Evolutionary conservation across 1,140 invertebrate genomes (phyloP).

Genomic region (Heliconius hewitsoni): DNA sequence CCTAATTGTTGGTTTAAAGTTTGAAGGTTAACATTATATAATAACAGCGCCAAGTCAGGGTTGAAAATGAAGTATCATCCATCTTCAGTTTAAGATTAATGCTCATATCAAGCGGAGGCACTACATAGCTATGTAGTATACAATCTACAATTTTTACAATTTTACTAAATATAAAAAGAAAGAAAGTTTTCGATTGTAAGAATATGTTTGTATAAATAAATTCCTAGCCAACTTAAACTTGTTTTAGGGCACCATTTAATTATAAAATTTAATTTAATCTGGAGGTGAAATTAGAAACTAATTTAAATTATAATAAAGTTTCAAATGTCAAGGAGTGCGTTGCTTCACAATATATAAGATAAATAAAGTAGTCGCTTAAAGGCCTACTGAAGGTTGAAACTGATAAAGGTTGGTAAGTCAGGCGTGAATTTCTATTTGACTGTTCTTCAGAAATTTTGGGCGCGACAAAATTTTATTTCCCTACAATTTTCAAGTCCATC

Average conservation of each 20-base stretch:
- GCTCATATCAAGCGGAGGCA: background rate
- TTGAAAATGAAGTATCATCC: background rate
- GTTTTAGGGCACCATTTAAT: background rate
- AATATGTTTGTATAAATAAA: too few species aligned
- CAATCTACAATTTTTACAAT: background rate
- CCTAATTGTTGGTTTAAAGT: background rate
- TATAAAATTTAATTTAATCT: background rate
- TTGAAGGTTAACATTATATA: background rate
- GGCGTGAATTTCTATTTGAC: conserved; percentile 24
- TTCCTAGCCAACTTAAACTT: too few species aligned
- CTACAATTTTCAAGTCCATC: conserved; percentile 20
- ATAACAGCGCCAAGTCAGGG: background rate
- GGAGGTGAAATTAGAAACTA: background rate
- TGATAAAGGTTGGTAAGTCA: conserved; percentile 25
- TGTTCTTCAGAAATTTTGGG: conserved; percentile 23
- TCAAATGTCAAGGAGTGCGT: background rate
- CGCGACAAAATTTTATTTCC: conserved; percentile 29
- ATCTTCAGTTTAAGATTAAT: background rate
- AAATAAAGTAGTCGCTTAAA: background rate
- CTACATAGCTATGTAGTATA: background rate
- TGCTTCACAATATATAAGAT: background rate
- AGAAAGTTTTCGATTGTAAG: too few species aligned
- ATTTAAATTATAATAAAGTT: background rate
- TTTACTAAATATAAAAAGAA: too few species aligned
- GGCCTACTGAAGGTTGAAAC: conserved; percentile 10